Evolutionary conservation across 2,888 invertebrate species (phyloP), one percentile per base, ranked within the genome.

Genomic region (Allophyes oxyacanthae): DNA sequence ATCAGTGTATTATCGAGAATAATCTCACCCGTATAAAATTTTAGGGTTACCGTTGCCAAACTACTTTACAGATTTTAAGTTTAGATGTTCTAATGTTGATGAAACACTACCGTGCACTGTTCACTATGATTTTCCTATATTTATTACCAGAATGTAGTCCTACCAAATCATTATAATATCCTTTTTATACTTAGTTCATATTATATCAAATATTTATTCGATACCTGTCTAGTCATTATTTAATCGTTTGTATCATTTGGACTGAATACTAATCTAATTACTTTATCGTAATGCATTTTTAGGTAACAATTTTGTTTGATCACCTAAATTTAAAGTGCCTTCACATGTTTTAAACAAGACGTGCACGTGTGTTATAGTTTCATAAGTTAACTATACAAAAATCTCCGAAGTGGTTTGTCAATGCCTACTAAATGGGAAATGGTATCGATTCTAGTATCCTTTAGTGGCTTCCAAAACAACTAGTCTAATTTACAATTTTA

Each of bases 251-350:
- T 26, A 45, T 30, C 6, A 20, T 30, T 64, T 42, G 14, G 20
- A 56, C 34, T 52, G 41, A 8, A 3, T 48, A 37, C n/a, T 33
- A 36, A 38, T 43, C 34, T 48, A 44, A 48, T 43, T 43, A 32
- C 33, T 49, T 50, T 32, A n/a, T 55, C 11, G 38, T 26, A 10
- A 26, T 30, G 44, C 32, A 42, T 52, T 49, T 37, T 20, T 60
- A 40, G 37, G 14, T 57, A 50, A 51, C 14, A 26, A 33, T 61
- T 77, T 56, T 46, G 62, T 73, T 74, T 26, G 51, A 74, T 76
- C 68, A 76, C 82, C 82, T 85, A 86, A 85, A 87, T 86, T 84
- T 74, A 87, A 77, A 91, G 92, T 92, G 91, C 92, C 91, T 92
- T 91, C 86, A 85, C 84, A 86, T 87, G 78, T 81, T 81, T 81